Evolutionary conservation across 2,888 invertebrate genomes (phyloP).

Genomic region (Amaurobius ferox): DNA sequence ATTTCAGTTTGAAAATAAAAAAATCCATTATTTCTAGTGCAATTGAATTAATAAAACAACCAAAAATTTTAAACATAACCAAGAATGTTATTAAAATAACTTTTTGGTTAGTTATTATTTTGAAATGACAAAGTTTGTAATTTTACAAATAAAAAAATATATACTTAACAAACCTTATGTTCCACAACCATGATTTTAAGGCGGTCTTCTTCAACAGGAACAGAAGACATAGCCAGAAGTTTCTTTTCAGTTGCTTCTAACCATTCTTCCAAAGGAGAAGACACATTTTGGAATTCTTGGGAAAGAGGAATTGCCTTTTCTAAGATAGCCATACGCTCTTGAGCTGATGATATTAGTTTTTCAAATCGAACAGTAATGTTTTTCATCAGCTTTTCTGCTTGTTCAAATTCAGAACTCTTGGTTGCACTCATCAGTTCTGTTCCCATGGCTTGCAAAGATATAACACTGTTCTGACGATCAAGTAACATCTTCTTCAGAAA

Average conservation of each 20-base stretch:
- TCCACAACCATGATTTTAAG: slow-evolving; percentile 92
- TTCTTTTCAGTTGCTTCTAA: slow-evolving; percentile 90
- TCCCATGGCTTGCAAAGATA: slow-evolving; percentile 93
- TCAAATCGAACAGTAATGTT: slow-evolving; percentile 92
- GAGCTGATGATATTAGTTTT: slow-evolving; percentile 88
- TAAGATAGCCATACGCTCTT: slow-evolving; percentile 90
- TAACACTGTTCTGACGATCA: slow-evolving; percentile 96
- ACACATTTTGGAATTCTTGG: slow-evolving; percentile 87
- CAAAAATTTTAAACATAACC: too few species aligned
- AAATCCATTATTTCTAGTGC: too few species aligned
- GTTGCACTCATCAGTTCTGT: slow-evolving; percentile 92
- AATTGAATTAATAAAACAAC: too few species aligned
- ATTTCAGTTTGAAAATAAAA: too few species aligned
- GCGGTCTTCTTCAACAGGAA: slow-evolving; percentile 96
- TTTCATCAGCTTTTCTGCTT: slow-evolving; percentile 91
- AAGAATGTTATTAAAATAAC: too few species aligned
- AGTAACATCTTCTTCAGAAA: slow-evolving; percentile 97
- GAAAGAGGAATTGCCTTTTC: slow-evolving; percentile 94
- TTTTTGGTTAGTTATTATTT: too few species aligned
- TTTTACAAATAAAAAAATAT: too few species aligned
- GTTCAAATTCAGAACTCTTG: slow-evolving; percentile 88
- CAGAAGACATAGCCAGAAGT: slow-evolving; percentile 90
- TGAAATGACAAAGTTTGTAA: too few species aligned
- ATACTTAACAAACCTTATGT: slow-evolving; percentile 82
- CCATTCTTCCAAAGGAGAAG: slow-evolving; percentile 89